Evolutionary conservation across 2,888 invertebrate genomes (phyloP).

Genomic region (Pammene aurita): DNA sequence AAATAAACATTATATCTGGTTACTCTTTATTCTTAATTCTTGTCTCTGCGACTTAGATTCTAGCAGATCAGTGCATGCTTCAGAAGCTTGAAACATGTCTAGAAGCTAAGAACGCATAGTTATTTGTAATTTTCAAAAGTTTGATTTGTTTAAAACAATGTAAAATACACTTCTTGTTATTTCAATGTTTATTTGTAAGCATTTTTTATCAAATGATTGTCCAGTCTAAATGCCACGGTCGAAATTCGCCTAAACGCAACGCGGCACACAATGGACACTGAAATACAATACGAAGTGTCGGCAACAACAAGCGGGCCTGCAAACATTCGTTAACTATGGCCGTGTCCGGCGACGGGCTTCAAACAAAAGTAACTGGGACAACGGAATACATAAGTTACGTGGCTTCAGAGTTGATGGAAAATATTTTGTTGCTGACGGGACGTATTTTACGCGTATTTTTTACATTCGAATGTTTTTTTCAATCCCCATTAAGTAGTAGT

Average conservation of each 20-base stretch:
- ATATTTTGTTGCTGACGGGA: slow-evolving; percentile 6
- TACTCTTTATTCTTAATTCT: too few relatives aligned
- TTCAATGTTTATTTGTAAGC: neutral
- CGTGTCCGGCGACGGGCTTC: slow-evolving; percentile 51
- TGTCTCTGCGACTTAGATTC: too few relatives aligned
- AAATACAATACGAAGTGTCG: slow-evolving; percentile 26
- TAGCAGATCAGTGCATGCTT: too few relatives aligned
- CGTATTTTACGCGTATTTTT: neutral
- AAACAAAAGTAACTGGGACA: slow-evolving; percentile 40
- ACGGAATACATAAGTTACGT: slow-evolving; percentile 35
- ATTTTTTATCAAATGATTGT: neutral
- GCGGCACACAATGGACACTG: neutral
- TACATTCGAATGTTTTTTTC: neutral
- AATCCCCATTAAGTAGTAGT: neutral
- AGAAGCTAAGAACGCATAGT: too few relatives aligned
- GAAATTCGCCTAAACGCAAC: neutral
- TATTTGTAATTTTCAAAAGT: too few relatives aligned
- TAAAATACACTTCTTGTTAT: too few relatives aligned
- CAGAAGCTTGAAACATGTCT: too few relatives aligned
- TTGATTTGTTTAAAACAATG: too few relatives aligned
- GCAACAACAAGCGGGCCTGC: slow-evolving; percentile 46
- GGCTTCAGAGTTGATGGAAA: slow-evolving; percentile 21
- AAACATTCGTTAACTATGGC: slow-evolving; percentile 64
- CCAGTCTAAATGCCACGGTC: neutral
- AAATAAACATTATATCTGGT: too few relatives aligned